Evolutionary conservation across 2,113 vertebrate genomes (phyloP).

Genomic region (Nothocercus julius): DNA sequence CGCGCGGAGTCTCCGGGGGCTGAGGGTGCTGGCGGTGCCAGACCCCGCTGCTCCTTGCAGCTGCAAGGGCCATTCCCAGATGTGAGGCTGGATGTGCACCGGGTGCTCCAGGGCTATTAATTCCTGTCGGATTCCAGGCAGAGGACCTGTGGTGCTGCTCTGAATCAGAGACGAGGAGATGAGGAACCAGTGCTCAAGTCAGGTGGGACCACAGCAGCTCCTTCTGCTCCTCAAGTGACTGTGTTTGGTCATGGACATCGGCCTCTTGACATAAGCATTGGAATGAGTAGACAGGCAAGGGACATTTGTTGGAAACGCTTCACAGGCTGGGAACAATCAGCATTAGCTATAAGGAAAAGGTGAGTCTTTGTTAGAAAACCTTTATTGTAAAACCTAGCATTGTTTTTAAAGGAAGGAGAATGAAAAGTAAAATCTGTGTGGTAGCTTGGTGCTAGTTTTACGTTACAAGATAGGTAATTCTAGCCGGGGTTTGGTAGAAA

Average conservation of each 20-base stretch:
- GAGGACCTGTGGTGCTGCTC: neutral
- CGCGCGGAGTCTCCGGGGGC: accelerated
- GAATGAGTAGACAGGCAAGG: neutral
- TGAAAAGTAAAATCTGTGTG: neutral
- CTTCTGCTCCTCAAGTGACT: neutral
- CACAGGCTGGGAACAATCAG: neutral
- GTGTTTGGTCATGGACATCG: neutral
- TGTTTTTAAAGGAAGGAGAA: neutral
- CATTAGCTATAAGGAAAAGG: neutral
- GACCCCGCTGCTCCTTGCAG: neutral
- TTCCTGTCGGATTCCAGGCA: neutral
- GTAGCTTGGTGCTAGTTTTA: neutral
- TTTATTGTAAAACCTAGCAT: neutral
- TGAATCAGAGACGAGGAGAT: accelerated
- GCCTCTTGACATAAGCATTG: neutral
- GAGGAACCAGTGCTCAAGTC: neutral
- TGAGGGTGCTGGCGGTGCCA: neutral
- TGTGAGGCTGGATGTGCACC: accelerated
- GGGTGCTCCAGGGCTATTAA: neutral
- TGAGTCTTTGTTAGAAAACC: neutral
- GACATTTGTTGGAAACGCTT: neutral
- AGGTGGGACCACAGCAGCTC: accelerated
- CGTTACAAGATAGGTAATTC: accelerated
- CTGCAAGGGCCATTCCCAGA: accelerated
- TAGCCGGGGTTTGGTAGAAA: neutral